phyloP scores from a whole-genome alignment of 1,140 invertebrate species.

The Euglossa dilemma region DNA sequence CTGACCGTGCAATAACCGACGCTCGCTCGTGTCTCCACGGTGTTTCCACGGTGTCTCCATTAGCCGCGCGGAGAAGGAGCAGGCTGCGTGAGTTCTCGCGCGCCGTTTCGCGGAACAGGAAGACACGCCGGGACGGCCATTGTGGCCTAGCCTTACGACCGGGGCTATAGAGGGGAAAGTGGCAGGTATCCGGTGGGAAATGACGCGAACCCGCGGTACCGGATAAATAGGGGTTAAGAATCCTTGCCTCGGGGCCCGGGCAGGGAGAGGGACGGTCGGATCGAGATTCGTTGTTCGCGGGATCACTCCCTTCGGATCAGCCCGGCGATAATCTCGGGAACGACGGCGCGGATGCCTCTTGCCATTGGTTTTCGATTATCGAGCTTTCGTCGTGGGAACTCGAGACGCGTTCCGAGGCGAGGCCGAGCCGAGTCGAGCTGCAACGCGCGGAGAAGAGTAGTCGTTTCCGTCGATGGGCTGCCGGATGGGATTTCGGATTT shows the following conservation, averaged over 20 bases:
- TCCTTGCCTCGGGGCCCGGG: no score
- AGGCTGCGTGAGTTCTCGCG: not conserved
- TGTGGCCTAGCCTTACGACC: slow-evolving; percentile 17
- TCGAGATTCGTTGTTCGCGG: slow-evolving; percentile 26
- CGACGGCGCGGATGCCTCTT: not conserved
- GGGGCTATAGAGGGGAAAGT: not conserved
- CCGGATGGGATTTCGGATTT: not conserved
- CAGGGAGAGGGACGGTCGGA: not conserved
- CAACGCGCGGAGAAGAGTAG: not conserved
- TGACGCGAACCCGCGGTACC: not conserved
- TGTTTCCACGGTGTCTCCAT: slow-evolving; percentile 41
- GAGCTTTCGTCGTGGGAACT: slow-evolving; percentile 17
- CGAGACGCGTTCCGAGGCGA: not conserved
- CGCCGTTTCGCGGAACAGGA: slow-evolving; percentile 8
- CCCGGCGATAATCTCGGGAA: slow-evolving; percentile 9
- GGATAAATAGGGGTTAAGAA: slow-evolving; percentile 8
- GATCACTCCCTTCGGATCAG: slow-evolving; percentile 5
- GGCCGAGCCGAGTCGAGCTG: not conserved
- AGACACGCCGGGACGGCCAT: slow-evolving; percentile 13
- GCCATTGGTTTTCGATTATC: slow-evolving; percentile 9
- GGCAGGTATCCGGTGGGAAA: slow-evolving; percentile 16
- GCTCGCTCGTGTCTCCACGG: slow-evolving; percentile 9
- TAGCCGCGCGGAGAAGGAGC: slow-evolving; percentile 24
- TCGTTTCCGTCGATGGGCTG: not conserved
- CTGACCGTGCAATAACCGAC: slow-evolving; percentile 43